Conservation (phyloP, 2,888 invertebrate genomes). For the Apocheima hispidaria region DNA sequence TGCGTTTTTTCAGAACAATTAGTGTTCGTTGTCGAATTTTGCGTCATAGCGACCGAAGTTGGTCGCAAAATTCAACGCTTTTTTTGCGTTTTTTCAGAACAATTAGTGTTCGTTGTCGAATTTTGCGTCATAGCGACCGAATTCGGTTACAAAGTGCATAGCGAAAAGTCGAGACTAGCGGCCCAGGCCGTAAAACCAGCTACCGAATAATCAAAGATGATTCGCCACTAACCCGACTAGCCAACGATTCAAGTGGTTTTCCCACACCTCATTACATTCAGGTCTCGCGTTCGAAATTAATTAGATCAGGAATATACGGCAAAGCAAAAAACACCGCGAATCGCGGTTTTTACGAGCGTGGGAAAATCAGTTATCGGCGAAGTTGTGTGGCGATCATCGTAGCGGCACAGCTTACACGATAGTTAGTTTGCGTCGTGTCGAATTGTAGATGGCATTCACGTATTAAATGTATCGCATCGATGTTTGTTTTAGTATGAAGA, state of each 20-base stretch:
- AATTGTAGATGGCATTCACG: constrained; percentile 63
- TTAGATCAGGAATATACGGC: constrained; percentile 50
- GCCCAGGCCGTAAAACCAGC: no score
- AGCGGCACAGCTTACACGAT: constrained; percentile 40
- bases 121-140: no score
- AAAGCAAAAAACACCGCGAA: constrained; percentile 49
- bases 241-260: constrained; percentile 33
- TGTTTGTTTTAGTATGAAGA: constrained; percentile 78
- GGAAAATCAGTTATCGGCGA: constrained; percentile 61
- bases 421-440: constrained; percentile 14
- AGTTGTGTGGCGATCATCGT: constrained; percentile 49
- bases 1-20: no score
- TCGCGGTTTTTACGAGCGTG: constrained; percentile 61
- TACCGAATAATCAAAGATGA: constrained; percentile 9
- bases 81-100: no score
- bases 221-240: constrained; percentile 1
- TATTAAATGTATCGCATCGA: constrained; percentile 72
- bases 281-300: constrained; percentile 55
- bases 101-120: no score
- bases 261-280: constrained; percentile 44
- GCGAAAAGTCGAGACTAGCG: no score
- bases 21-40: no score
- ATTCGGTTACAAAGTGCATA: no score
- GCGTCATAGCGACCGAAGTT: no score
- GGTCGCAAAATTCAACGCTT: no score